Base-by-base conservation (phyloP, 2,113 vertebrate genomes). In the Benitochromis conjunctus region DNA sequence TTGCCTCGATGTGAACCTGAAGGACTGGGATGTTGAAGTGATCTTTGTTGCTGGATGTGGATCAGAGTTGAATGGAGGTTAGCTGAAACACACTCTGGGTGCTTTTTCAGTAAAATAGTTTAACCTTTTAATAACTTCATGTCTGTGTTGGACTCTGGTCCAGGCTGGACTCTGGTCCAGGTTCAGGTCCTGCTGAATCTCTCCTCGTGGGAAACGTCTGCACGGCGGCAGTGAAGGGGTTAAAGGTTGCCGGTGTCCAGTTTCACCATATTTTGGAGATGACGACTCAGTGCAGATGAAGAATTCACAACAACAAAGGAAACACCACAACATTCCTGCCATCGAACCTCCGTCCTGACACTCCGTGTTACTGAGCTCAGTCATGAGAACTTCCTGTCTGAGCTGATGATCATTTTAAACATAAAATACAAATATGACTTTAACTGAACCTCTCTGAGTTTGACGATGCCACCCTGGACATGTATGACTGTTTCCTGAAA, bases 201-300 rank as follows among this genome's bases (percentile, higher is more conserved):
- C 1, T 74, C 9, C 69, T 74, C 1, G 5, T 26, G 69, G 46
- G 26, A 76, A 51, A 76, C 26, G 13, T 55, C 34, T 18, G 60
- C 16, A 8, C 24, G 2, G 21, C 11, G 82, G 87, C 83, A 24
- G 2, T 78, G 88, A 84, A 95, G 89, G 92, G 88, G 94, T 94
- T 92, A 95, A 86, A n/a, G 41, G 55, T 55, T 81, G 86, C 71
- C 3, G 92, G 95, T 94, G 91, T 96, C 94, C 85, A 10, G 69
- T 96, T 96, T 93, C 95, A 94, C 89, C 91, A 94, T 94, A 71
- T 92, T 94, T 91, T 60, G 80, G 81, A 83, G 92, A 94, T 94
- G 94, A 95, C 92, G 92, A 90, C 90, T 90, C 8, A 24, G 84
- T 90, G 81, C 94, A 95, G 94, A 95, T 93, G 94, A 79, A 89